These are phyloP conservation scores for Adelognathus sp. DNA, from an alignment of 2,888 invertebrate genomes.

Conservation along the genomic window DNA sequence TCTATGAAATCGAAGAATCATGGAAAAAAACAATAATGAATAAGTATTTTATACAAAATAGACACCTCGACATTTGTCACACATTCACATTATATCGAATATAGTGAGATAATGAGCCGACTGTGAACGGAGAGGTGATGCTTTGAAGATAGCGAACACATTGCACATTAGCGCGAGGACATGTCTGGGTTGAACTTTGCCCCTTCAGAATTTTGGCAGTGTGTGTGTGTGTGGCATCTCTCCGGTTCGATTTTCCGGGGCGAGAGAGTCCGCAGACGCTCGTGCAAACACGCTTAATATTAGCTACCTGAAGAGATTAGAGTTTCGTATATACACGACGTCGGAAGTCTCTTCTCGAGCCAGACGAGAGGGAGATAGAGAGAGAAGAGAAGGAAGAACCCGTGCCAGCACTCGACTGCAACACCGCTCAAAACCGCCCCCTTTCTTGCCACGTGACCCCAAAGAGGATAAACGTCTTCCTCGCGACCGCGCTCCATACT, in stretches of 20 bases:
- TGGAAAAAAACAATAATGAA: too few species aligned
- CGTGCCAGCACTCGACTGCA: background rate
- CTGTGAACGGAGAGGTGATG: too few species aligned
- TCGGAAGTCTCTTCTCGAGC: conserved; percentile 25
- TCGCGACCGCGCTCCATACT: conserved; percentile 39
- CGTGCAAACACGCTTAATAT: conserved; percentile 70
- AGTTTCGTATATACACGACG: conserved; percentile 64
- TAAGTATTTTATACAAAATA: too few species aligned
- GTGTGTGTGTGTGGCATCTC: conserved; percentile 28
- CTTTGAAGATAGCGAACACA: background rate
- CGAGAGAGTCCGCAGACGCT: conserved; percentile 62
- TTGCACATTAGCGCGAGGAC: background rate
- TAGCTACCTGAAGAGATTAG: conserved; percentile 68
- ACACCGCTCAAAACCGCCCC: background rate
- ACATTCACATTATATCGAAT: too few species aligned
- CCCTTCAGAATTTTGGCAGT: background rate
- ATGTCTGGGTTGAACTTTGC: background rate
- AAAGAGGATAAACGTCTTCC: conserved; percentile 60
- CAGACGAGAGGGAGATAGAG: background rate
- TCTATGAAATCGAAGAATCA: too few species aligned
- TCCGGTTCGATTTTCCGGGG: conserved; percentile 55
- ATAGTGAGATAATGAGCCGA: too few species aligned
- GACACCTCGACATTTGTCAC: too few species aligned
- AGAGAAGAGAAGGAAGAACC: background rate
- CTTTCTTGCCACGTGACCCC: conserved; percentile 39